Conservation (phyloP, 2,797 vertebrate species). For the Hoplostethus mediterraneus region DNA sequence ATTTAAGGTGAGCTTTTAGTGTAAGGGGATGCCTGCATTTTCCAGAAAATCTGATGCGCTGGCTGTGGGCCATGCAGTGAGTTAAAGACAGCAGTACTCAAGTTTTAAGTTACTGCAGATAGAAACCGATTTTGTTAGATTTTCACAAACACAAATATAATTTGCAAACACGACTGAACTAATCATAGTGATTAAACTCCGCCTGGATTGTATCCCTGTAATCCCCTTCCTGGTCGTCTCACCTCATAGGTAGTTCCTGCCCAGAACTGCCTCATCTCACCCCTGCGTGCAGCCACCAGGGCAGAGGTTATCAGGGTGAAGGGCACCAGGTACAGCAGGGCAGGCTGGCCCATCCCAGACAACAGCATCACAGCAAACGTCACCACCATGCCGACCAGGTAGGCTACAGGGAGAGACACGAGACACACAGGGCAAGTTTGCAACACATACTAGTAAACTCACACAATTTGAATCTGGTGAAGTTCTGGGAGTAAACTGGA, state of each 20-base stretch:
- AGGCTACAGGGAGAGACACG: conserved; percentile 82
- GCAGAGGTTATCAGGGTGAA: conserved; percentile 91
- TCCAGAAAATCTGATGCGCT: neutral
- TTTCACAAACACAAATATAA: neutral
- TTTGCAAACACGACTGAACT: neutral
- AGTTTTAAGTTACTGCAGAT: neutral
- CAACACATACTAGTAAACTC: conserved; percentile 2
- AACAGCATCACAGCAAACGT: conserved; percentile 91
- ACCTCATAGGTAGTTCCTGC: conserved; percentile 92
- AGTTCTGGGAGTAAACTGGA: neutral
- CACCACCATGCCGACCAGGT: conserved; percentile 90
- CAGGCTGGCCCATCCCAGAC: conserved; percentile 93
- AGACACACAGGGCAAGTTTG: neutral
- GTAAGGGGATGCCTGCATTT: too few species aligned
- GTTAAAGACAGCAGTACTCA: neutral
- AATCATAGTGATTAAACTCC: neutral
- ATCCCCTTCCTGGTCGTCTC: conserved; percentile 48
- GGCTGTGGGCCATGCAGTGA: neutral
- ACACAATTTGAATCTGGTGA: neutral
- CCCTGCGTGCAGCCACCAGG: conserved; percentile 87
- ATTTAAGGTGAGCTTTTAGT: too few species aligned
- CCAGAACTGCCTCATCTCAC: conserved; percentile 95
- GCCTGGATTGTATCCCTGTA: neutral
- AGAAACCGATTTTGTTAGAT: neutral
- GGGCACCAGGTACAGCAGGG: conserved; percentile 95